Evolutionary conservation across 2,797 vertebrate species (phyloP), one percentile per base, ranked within the genome.

Genomic region (Oreochromis grahami): DNA sequence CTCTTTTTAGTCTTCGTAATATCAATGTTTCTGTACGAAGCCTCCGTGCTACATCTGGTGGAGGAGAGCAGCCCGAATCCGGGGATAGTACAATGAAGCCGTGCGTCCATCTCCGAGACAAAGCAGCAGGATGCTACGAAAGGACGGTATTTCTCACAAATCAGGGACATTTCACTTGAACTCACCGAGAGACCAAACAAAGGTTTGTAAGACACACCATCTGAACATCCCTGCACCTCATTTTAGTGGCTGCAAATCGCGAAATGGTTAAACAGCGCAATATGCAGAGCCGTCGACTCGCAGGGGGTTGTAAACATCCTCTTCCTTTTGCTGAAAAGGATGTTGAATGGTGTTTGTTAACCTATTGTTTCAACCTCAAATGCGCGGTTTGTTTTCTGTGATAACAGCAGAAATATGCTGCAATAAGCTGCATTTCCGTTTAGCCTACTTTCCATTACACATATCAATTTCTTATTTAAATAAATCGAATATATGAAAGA

Each of bases 61-160:
- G 88, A 86, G 82, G 79, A 87, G 86, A 78, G 90, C 48, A 88
- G 70, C 82, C 84, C 84, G 84, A 86, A 84, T 86, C 85, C 84
- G 72, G 7, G 86, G 82, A 78, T 13, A 94, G 92, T 9, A 94
- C 92, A 91, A 94, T 94, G 94, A 94, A 78, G 84, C 92, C 63
- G 89, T 81, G 92, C 91, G 89, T 82, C 83, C 88, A 45, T 38
- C 78, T 81, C 77, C 80, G 86, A 86, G 84, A 95, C 93, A 92
- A 94, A 86, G 92, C 91, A 17, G 91, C 84, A 77, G 83, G 92
- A 94, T 94, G 94, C 93, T 55, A 26, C 89, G 56, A 86, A 36
- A 58, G 77, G 82, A 84, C 83, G 52, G 13, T 4, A 1, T 55
- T 85, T 90, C 83, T 83, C 38, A 36, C 77, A 11, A 15, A 88